phyloP scores from a whole-genome alignment of 2,797 vertebrate species.

The Pangasius macronema region DNA sequence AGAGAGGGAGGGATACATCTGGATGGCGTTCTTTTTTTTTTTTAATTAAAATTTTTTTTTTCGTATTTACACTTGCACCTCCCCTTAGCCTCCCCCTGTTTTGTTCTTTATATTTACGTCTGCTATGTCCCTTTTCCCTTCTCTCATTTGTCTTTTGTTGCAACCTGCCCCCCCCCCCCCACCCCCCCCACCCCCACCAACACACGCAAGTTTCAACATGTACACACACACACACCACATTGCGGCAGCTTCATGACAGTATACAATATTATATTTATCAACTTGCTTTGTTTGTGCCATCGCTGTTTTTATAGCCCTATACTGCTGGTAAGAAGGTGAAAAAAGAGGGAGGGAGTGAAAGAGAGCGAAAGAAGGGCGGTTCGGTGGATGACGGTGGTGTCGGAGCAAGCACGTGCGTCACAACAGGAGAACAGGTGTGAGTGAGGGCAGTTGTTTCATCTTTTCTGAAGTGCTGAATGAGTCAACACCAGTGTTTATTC shows the following conservation, averaged over 20 bases:
- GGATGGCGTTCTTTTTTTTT: neutral
- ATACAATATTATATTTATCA: conserved; percentile 50
- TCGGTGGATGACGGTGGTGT: conserved; percentile 67
- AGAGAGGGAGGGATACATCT: neutral
- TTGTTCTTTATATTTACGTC: neutral
- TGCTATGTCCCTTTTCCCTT: conserved; percentile 27
- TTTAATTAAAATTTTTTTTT: neutral
- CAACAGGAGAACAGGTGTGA: conserved; percentile 79
- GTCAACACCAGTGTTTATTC: conserved; percentile 72
- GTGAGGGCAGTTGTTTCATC: conserved; percentile 79
- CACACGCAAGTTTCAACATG: conserved; percentile 51
- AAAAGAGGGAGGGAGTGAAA: conserved; percentile 1
- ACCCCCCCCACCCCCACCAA: conserved; percentile 39
- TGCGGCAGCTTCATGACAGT: conserved; percentile 40
- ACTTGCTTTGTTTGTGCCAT: conserved; percentile 33
- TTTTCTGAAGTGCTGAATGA: conserved; percentile 73
- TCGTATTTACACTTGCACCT: conserved; percentile 30
- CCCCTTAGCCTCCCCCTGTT: conserved; percentile 22
- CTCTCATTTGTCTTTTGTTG: conserved; percentile 39
- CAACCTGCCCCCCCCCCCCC: conserved; percentile 22
- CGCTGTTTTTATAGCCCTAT: conserved; percentile 38
- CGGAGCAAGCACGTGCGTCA: conserved; percentile 71
- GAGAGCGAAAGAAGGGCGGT: conserved; percentile 59
- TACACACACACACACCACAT: conserved; percentile 41
- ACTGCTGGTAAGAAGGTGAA: neutral